A percentile compares a stretch with the other conserved stretches of the same genome.
phyloP scores from a whole-genome alignment of 2,113 vertebrate species.

The Anas platyrhynchos region DNA sequence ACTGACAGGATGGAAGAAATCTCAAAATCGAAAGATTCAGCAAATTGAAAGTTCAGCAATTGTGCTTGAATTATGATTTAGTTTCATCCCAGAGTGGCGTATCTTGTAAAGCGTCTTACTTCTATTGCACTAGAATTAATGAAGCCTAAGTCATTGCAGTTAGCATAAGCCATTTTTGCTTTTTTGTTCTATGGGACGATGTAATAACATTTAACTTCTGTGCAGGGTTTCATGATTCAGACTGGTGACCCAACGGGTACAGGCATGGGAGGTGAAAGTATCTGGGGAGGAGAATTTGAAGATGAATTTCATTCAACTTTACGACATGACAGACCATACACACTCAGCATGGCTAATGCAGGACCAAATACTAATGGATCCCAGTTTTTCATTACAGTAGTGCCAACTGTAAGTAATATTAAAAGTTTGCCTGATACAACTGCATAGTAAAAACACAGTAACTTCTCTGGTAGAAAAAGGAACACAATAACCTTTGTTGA shows the following conservation, averaged over 20 bases:
- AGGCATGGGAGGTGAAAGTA: conserved; percentile 98
- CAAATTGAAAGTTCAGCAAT: not conserved
- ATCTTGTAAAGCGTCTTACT: not conserved
- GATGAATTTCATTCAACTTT: conserved; percentile 97
- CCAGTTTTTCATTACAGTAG: conserved; percentile 97
- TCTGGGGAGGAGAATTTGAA: conserved; percentile 98
- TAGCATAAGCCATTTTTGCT: not conserved
- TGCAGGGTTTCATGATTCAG: conserved; percentile 98
- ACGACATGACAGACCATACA: conserved; percentile 96
- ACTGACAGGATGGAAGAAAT: not conserved
- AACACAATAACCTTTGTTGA: not conserved
- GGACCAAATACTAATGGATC: conserved; percentile 95
- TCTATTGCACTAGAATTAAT: not conserved
- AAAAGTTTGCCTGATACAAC: not conserved
- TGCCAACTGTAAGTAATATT: conserved; percentile 89
- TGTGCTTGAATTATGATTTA: not conserved
- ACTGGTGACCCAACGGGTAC: conserved; percentile 98
- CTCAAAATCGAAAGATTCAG: not conserved
- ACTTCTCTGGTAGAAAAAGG: not conserved
- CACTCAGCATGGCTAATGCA: conserved; percentile 96
- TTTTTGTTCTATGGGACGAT: not conserved
- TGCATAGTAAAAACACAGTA: not conserved
- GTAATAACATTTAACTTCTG: not conserved
- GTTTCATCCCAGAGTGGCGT: not conserved
- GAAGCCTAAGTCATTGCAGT: not conserved